Percentiles rank a stretch among this genome's conserved stretches.
Evolutionary conservation across 2,888 invertebrate species (phyloP).

Genomic region (Nowickia ferox): DNA sequence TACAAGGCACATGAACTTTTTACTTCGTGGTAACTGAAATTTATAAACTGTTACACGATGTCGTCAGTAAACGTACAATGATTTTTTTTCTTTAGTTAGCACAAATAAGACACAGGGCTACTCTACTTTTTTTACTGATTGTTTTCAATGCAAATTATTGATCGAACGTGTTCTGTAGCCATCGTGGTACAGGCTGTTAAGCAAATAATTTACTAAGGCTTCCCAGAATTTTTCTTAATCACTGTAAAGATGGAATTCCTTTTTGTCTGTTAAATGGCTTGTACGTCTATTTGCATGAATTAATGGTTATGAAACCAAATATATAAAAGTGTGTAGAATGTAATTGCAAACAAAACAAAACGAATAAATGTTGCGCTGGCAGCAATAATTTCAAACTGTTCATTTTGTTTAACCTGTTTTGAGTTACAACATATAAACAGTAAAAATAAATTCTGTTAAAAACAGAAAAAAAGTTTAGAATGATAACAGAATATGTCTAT

Average conservation of each 20-base stretch:
- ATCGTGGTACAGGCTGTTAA: too few relatives aligned
- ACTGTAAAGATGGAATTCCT: neutral
- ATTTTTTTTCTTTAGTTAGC: too few relatives aligned
- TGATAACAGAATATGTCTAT: too few relatives aligned
- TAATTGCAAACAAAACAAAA: conserved; percentile 59
- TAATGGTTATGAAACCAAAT: conserved; percentile 25
- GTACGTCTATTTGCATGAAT: neutral
- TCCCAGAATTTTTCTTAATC: neutral
- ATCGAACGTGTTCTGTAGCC: too few relatives aligned
- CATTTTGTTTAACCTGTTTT: conserved; percentile 56
- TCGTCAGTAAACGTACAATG: too few relatives aligned
- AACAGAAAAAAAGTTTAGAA: neutral
- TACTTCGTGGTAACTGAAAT: too few relatives aligned
- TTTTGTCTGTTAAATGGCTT: neutral
- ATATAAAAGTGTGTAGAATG: conserved; percentile 51
- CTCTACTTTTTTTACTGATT: neutral
- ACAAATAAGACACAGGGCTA: too few relatives aligned
- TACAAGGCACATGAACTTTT: neutral
- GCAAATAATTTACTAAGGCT: too few relatives aligned
- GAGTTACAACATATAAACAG: too few relatives aligned
- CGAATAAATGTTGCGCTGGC: conserved; percentile 35
- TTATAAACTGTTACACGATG: too few relatives aligned
- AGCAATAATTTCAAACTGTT: conserved; percentile 30
- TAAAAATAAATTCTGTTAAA: neutral
- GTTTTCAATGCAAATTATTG: neutral